Percentiles rank a stretch among this genome's conserved stretches.
phyloP scores from a whole-genome alignment of 2,888 invertebrate genomes.

The Drosophila anomalipes region DNA sequence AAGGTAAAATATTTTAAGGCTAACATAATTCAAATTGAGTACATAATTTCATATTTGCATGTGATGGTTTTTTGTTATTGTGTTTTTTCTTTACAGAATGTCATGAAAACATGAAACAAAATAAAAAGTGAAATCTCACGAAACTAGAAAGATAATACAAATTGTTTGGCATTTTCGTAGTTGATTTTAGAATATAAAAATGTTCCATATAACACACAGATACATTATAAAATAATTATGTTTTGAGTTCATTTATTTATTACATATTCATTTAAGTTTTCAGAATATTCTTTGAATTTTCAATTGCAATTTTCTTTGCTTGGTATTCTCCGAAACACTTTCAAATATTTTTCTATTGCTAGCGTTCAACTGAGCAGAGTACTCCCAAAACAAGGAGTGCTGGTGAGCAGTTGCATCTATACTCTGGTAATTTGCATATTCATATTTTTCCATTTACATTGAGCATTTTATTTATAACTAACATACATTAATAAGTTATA shows the following conservation, averaged over 20 bases:
- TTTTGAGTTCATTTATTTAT: constrained; percentile 18
- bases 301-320: constrained; percentile 8
- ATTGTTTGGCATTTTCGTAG: constrained; percentile 55
- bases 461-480: constrained; percentile 66
- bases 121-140: constrained; percentile 3
- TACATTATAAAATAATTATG: constrained; percentile 7
- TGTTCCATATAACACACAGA: constrained; percentile 17
- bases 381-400: constrained; percentile 1
- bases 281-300: constrained; percentile 7
- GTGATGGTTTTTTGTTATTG: constrained; percentile 11
- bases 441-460: constrained; percentile 52
- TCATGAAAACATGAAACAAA: constrained; percentile 22
- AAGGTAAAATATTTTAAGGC: constrained; percentile 17
- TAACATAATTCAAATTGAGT: constrained; percentile 38
- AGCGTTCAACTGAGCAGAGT: constrained; percentile 22
- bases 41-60: constrained; percentile 33
- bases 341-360: constrained; percentile 2
- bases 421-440: constrained; percentile 29
- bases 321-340: constrained; percentile 5
- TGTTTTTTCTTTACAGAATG: constrained; percentile 7
- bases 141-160: constrained; percentile 35
- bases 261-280: constrained; percentile 37
- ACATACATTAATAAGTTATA: constrained; percentile 29
- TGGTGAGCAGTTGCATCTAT: constrained; percentile 16
- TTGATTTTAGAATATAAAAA: constrained; percentile 24